A percentile compares a stretch with the other conserved stretches of the same genome.
These are phyloP conservation scores for Priapulus caudatus DNA, from an alignment of 2,888 invertebrate genomes.

Conservation along the genomic window DNA sequence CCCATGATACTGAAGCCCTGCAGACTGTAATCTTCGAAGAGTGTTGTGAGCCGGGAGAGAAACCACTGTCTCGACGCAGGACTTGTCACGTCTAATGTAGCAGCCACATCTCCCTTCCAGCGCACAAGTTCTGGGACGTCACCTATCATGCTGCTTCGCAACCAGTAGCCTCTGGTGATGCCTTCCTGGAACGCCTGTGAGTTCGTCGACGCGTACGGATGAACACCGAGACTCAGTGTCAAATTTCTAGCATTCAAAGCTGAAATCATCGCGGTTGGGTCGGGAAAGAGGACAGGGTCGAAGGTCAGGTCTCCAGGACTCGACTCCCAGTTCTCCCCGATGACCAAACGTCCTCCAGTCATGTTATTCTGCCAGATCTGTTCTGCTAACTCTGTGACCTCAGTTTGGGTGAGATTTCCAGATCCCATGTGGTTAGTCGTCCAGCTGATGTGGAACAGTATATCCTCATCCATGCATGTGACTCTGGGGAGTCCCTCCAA, in stretches of 20 bases:
- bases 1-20: background rate
- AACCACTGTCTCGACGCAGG: background rate
- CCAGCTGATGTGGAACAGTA: background rate
- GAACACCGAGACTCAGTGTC: background rate
- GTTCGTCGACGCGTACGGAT: background rate
- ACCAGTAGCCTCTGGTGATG: background rate
- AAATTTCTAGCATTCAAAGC: background rate
- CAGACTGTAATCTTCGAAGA: background rate
- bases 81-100: constrained; percentile 3
- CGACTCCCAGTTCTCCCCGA: background rate
- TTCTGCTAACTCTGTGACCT: background rate
- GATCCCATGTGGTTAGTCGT: no score
- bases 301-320: constrained; percentile 1
- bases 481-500: background rate
- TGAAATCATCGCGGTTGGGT: background rate
- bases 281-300: background rate
- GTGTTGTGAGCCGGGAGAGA: background rate
- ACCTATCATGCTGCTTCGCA: background rate
- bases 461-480: background rate
- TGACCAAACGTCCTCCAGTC: background rate
- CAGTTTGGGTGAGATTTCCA: background rate
- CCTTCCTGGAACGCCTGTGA: background rate
- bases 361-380: background rate
- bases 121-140: background rate
- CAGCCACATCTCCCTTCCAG: background rate